A percentile compares a stretch with the other conserved stretches of the same genome.
phyloP scores from a whole-genome alignment of 2,888 invertebrate genomes.

The Drosophila paramelanica region DNA sequence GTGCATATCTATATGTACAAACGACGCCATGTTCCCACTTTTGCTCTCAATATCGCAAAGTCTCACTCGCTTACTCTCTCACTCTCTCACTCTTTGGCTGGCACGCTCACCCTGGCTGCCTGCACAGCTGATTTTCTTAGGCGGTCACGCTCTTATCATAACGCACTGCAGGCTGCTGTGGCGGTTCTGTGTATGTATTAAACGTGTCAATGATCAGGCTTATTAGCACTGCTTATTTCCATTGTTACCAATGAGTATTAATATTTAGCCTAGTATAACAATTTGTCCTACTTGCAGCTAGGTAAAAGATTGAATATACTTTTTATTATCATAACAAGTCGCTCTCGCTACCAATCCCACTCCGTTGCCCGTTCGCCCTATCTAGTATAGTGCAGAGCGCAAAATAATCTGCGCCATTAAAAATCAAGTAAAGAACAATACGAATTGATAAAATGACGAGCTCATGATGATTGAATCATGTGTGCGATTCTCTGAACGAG shows the following conservation, averaged over 20 bases:
- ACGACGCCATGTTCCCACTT: slow-evolving; percentile 48
- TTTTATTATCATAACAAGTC: not conserved
- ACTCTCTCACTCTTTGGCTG: too few species aligned
- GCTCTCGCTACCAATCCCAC: not conserved
- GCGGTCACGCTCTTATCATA: slow-evolving; percentile 45
- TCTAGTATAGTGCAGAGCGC: slow-evolving; percentile 53
- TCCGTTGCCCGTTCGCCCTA: not conserved
- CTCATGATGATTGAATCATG: slow-evolving; percentile 9
- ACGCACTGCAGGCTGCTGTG: slow-evolving; percentile 20
- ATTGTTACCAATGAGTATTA: not conserved
- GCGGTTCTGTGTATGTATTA: not conserved
- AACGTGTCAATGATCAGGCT: slow-evolving; percentile 1
- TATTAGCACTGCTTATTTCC: not conserved
- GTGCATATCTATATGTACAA: not conserved
- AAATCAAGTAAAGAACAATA: slow-evolving; percentile 25
- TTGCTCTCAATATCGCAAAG: slow-evolving; percentile 20
- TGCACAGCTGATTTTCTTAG: slow-evolving; percentile 50
- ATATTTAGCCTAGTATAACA: not conserved
- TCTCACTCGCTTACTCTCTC: slow-evolving; percentile 2
- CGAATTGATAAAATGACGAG: not conserved
- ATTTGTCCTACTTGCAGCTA: not conserved
- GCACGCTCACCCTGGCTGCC: slow-evolving; percentile 4
- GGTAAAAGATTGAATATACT: not conserved
- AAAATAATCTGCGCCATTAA: slow-evolving; percentile 56
- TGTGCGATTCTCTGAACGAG: not conserved